Base-by-base conservation (phyloP, 2,797 vertebrate species). In the Myripristis murdjan region DNA sequence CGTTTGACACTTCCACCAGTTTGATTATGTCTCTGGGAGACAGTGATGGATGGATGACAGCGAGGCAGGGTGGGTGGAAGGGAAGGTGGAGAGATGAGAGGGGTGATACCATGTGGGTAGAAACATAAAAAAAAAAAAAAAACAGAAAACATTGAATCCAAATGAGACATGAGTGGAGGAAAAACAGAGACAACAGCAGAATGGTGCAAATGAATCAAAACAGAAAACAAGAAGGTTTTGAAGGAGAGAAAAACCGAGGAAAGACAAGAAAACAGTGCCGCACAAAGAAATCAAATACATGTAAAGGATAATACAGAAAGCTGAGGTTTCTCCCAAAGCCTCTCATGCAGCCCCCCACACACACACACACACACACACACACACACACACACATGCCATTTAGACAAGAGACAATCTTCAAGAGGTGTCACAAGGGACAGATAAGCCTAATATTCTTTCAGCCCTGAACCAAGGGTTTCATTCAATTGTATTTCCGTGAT, bases 1-100 rank as follows among this genome's bases (percentile, higher is more conserved):
- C 96, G 93, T 98, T 99, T 94, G 97, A 96, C 91, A 99, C 97
- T 91, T 98, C 97, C 71, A 99, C 97, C 89, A 97, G 95, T 95
- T 97, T 97, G 94, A 99, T 94, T 94, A 99, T 97, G 91, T 97
- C 97, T 95, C 97, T 99, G 95, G 71, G 82, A 82, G 72, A 73
- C 16, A 58, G 77, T 60, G 83, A 86, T 0, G 52, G 76, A 82
- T 54, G 74, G 55, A 49, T 53, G 82, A 64, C 1, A 15, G 46
- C 64, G 66, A 53, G 15, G 64, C 33, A 2, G 22, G 48, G 7
- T 6, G 3, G 20, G 20, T 0, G 20, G 60, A 62, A 23, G n/a
- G 56, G 41, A 6, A 7, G 8, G 59, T 24, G 74, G 35, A 53
- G 55, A 46, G 48, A 54, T 60, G 46, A 60, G 64, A 64, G 72